These are phyloP conservation scores for Alectoris magna DNA, from an alignment of 2,797 vertebrate species.

Conservation along the genomic window DNA sequence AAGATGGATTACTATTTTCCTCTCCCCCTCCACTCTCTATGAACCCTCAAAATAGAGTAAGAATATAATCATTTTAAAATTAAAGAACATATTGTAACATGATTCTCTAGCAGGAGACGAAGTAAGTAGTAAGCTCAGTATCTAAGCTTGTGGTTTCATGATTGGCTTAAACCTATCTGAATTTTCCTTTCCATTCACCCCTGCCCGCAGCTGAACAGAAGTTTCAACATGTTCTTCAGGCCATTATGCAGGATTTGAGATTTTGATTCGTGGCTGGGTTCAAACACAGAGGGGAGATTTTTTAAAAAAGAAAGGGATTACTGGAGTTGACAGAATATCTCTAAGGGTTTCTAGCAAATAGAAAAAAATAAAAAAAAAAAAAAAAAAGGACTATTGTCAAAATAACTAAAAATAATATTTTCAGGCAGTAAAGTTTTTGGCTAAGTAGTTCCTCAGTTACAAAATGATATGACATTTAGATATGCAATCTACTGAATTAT, in stretches of 20 bases:
- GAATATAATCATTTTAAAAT: not conserved
- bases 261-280: not conserved
- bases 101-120: not conserved
- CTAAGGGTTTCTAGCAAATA: not conserved
- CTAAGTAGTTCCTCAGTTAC: not conserved
- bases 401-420: not conserved
- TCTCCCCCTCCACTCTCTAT: not conserved
- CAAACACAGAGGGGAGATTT: not conserved
- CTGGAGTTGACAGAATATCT: not conserved
- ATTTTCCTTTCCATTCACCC: not conserved
- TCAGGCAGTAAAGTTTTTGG: not conserved
- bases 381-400: not conserved
- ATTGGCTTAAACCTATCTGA: not conserved
- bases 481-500: constrained; percentile 9
- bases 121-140: not conserved
- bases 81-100: not conserved
- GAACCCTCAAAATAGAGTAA: not conserved
- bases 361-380: not conserved
- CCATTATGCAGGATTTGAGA: not conserved
- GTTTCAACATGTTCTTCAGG: not conserved
- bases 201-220: not conserved
- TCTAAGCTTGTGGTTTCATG: not conserved
- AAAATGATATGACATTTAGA: not conserved
- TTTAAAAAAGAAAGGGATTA: not conserved
- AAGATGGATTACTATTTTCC: not conserved